phyloP scores from a whole-genome alignment of 2,797 vertebrate genomes.

The Hypotaenidia philippensis region DNA sequence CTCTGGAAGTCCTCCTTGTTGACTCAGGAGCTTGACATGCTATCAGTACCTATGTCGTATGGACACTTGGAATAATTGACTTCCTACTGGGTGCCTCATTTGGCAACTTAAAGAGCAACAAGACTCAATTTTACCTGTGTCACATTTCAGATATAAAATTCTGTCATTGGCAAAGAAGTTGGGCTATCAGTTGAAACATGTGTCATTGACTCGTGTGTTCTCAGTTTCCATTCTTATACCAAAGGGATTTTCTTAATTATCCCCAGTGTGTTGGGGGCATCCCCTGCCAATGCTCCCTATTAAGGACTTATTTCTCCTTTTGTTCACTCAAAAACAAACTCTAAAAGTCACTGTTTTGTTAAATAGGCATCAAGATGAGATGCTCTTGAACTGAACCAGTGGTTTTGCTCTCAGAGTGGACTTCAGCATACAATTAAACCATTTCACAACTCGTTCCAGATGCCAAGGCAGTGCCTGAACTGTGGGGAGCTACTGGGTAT shows the following conservation, averaged over 20 bases:
- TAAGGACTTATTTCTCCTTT: neutral
- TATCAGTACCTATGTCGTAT: neutral
- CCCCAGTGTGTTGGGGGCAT: neutral
- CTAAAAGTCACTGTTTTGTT: neutral
- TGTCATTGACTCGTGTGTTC: neutral
- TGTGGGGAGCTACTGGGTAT: neutral
- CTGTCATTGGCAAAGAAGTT: neutral
- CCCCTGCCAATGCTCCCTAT: neutral
- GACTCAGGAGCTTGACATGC: neutral
- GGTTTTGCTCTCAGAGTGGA: neutral
- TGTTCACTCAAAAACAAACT: neutral
- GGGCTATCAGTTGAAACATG: fast-evolving
- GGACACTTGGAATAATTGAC: neutral
- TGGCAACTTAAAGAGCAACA: neutral
- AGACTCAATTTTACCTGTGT: neutral
- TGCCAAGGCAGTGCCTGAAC: neutral
- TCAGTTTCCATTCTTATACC: neutral
- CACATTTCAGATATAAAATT: neutral
- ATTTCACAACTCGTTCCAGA: neutral
- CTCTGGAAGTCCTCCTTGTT: neutral
- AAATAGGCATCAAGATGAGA: neutral
- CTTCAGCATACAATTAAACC: neutral
- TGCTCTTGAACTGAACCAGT: neutral
- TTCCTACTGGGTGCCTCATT: neutral
- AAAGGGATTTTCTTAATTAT: neutral